Conservation (phyloP, 2,888 invertebrate species). For the Dolichomitus sp. region DNA sequence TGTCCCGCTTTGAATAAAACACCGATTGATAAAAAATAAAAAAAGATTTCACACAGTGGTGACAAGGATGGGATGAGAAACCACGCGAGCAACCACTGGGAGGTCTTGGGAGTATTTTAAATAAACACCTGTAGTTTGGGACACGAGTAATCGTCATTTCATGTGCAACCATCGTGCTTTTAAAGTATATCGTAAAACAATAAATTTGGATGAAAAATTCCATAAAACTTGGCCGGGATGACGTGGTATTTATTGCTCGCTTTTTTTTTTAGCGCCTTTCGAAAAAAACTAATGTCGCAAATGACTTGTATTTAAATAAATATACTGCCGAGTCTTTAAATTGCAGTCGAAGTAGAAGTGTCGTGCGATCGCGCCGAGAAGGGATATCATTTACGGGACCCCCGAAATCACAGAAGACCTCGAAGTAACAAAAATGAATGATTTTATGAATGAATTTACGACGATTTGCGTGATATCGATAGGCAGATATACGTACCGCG, state of each 20-base stretch:
- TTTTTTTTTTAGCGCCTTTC: neutral
- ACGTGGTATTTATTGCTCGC: neutral
- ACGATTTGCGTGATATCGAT: neutral
- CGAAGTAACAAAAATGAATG: constrained; percentile 15
- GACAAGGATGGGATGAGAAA: neutral
- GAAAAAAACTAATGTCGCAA: neutral
- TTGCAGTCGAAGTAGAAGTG: neutral
- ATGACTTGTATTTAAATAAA: constrained; percentile 10
- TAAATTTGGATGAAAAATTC: neutral
- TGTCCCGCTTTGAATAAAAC: neutral
- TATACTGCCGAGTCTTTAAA: constrained; percentile 2
- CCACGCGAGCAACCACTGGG: constrained; percentile 10
- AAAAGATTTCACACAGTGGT: neutral
- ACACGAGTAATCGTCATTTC: constrained; percentile 2
- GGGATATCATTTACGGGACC: constrained; percentile 12
- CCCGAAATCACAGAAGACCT: constrained; percentile 18
- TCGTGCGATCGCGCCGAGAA: constrained; percentile 8
- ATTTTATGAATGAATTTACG: neutral
- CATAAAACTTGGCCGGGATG: neutral
- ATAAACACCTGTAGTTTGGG: constrained; percentile 1
- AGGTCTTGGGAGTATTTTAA: constrained; percentile 23
- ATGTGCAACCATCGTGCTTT: neutral
- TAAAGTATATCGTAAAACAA: neutral
- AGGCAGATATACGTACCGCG: neutral
- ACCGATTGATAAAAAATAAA: neutral